Base-by-base conservation (phyloP, 2,888 invertebrate genomes). In the Buathra laborator region DNA sequence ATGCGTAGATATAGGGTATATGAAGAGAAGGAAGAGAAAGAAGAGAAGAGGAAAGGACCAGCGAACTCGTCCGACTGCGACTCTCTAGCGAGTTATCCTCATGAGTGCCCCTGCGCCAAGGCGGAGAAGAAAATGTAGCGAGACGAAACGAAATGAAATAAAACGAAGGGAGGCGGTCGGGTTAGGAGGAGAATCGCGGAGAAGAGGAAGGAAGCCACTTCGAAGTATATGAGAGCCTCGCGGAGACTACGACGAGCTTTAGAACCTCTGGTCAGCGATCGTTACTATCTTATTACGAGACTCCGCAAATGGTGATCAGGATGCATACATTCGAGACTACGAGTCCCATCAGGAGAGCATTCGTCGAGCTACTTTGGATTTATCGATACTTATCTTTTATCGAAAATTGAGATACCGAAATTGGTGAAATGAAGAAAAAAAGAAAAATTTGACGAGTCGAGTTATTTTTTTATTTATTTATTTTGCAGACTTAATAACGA, bases 261-360 rank as follows among this genome's bases (percentile, higher is more conserved):
- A 5, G 19, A 29, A 4, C 10, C 16, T 43, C n/a, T 53, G 43
- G 68, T 53, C 51, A 3, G 59, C 29, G 70, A 66, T 53, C 59
- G 87, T 87, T 89, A 86, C 88, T 89, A 90, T 90, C 89, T 90
- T 90, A 90, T 90, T 90, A 90, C 88, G 87, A 84, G 80, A 75
- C 86, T 88, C 87, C 86, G 87, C 88, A 89, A 90, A 90, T 90
- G 90, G 87, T 89, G 89, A 89, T 90, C 90, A 87, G 89, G 87
- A 86, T 86, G 84, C 53, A 77, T 53, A 77, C 77, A 56, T n/a
- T n/a, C n/a, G 12, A 48, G 24, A 48, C 14, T 16, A 6, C 16
- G 51, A 51, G 16, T n/a, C 6, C 16, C n/a, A n/a, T 51, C 51
- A 1, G 5, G 2, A n/a, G n/a, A 16, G 7, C 7, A 51, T 6